Conservation (phyloP, 2,888 invertebrate species). For the Protophormia terraenovae region DNA sequence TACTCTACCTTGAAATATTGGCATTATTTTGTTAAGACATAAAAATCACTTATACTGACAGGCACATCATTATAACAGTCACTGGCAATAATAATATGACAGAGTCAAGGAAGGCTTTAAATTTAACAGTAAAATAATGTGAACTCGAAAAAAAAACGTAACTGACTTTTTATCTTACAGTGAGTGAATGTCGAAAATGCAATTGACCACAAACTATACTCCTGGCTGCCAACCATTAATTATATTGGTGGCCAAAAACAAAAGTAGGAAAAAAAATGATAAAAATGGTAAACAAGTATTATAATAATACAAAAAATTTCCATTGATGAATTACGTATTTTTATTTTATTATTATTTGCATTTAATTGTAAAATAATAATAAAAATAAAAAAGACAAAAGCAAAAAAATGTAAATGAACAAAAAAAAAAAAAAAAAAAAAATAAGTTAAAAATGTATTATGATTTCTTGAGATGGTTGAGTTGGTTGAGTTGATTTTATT, state of each 20-base stretch:
- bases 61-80: constrained; percentile 17
- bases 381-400: too few species aligned
- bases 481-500: not conserved
- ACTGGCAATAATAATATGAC: constrained; percentile 20
- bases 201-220: not conserved
- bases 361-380: constrained; percentile 50
- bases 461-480: constrained; percentile 25
- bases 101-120: constrained; percentile 31
- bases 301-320: constrained; percentile 34
- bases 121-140: not conserved
- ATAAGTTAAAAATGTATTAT: constrained; percentile 23
- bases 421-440: not conserved
- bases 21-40: not conserved
- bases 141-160: not conserved
- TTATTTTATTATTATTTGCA: constrained; percentile 46
- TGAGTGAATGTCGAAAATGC: not conserved
- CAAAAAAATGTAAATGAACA: not conserved
- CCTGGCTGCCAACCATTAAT: not conserved
- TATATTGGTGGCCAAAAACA: not conserved
- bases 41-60: constrained; percentile 18
- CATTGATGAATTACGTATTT: constrained; percentile 58
- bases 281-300: not conserved
- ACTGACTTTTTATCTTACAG: not conserved
- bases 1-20: constrained; percentile 17
- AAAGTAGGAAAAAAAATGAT: constrained; percentile 36